Base-by-base conservation (phyloP, 2,113 vertebrate genomes). In the Sakesphorus luctuosus region DNA sequence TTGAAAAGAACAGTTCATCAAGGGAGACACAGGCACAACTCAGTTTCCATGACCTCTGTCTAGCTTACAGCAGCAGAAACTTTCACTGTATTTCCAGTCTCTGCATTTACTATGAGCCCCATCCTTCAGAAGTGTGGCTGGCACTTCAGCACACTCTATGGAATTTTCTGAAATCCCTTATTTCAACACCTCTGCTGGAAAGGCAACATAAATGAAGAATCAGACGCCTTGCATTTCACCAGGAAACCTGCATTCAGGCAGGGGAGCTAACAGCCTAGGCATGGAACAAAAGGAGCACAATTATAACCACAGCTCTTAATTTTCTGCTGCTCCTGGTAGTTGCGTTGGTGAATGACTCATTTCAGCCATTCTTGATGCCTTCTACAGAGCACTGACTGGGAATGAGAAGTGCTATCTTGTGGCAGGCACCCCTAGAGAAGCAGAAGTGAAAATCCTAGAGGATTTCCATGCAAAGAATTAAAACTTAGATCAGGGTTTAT, bases 331-430 rank as follows among this genome's bases (percentile, higher is more conserved):
- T 87, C 26, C 49, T 76, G 62, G 15, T 10, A 35, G 46, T n/a
- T 35, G 31, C 49, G 16, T 6, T 20, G 49, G 9, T 49, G 44
- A 77, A 12, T 53, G 40, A 73, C 33, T 85, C 79, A 15, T n/a
- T 91, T 66, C 73, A 92, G 50, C 43, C 46, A 10, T 33, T 67
- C 47, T 35, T 31, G 18, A 13, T 56, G 76, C 33, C 38, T 84
- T 43, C 43, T 33, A 21, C 0, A 1, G 46, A 43, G 38, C 16
- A 24, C 1, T 56, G 49, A 29, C 23, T 1, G 2, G 28, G 49
- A 94, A 78, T 15, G 8, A 75, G 49, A 82, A 55, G 15, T 24
- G 33, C 5, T 47, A 7, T 20, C 47, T 47, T 24, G 50, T 65
- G 73, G 69, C n/a, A 93, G 26, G 10, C 33, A 63, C 4, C 7